A percentile compares a stretch with the other conserved stretches of the same genome.
These are phyloP conservation scores for Kryptolebias marmoratus DNA, from an alignment of 2,113 vertebrate genomes.

Conservation along the genomic window DNA sequence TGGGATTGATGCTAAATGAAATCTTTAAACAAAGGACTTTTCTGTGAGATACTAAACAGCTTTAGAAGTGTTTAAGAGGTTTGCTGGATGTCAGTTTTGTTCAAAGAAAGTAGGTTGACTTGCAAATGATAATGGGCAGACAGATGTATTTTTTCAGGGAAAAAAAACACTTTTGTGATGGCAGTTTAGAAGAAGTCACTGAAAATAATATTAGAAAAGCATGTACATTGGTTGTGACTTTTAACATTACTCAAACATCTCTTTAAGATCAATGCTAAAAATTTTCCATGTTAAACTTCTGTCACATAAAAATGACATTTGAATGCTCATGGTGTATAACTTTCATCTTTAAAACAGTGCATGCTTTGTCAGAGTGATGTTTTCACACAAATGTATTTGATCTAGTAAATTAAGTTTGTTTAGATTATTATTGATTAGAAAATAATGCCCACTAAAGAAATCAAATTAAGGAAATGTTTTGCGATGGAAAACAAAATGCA, in stretches of 20 bases:
- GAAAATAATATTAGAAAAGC: not conserved
- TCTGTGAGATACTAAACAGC: constrained; percentile 58
- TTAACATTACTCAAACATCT: not conserved
- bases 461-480: no score
- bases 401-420: no score
- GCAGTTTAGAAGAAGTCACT: not conserved
- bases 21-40: constrained; percentile 44
- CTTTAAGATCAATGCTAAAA: not conserved
- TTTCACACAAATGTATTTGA: no score
- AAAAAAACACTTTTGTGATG: not conserved
- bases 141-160: constrained; percentile 36
- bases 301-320: not conserved
- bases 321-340: no score
- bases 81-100: constrained; percentile 60
- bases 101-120: constrained; percentile 56
- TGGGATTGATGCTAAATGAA: constrained; percentile 28
- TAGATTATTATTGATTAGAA: no score
- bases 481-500: no score
- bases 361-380: no score
- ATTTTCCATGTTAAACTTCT: not conserved
- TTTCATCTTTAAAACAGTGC: no score
- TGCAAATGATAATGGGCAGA: constrained; percentile 40
- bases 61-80: constrained; percentile 50
- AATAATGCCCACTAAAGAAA: no score
- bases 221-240: not conserved